Base-by-base conservation (phyloP, 2,113 vertebrate species). In the Mesitornis unicolor region DNA sequence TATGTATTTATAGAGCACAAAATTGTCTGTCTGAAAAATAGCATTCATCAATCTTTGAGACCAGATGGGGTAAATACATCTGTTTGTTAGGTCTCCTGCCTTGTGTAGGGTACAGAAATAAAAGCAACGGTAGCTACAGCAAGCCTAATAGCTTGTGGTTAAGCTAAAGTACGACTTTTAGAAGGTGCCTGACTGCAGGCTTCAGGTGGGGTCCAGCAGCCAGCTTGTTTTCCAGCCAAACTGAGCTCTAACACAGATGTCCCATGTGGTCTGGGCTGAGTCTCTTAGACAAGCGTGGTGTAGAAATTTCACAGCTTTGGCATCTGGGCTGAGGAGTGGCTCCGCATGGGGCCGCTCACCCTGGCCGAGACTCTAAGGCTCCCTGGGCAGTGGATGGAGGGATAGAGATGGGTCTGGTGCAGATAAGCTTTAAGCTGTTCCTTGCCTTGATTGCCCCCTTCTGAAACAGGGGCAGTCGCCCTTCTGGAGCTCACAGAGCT, bases 281-380 rank as follows among this genome's bases (percentile, higher is more conserved):
- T 53, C 38, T 76, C 53, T 83, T 90, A 51, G 70, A 17, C 4
- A 53, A 80, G 18, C 0, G 0, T 1, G 1, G 26, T 38, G 35
- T 47, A 70, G 70, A 60, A 85, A 63, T 68, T 45, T 78, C 75
- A 50, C 20, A 71, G 0, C 12, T 68, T 90, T 53, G 67, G 20
- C 40, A 19, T 60, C 28, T 42, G 68, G 63, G 40, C 59, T 61
- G 67, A 94, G 53, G 25, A 74, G 9, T 33, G 29, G n/a, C 65
- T 65, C 26, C 51, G 47, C 19, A 14, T 51, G 47, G n/a, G 10
- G 35, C 35, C 1, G 2, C 64, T 48, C 60, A 8, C 45, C 31
- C 26, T 67, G 60, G 20, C 35, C 0, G 0, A 31, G 38, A 24
- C 65, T 77, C 50, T 0, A 0, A 47, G 59, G 20, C 67, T 71